Conservation (phyloP, 1,140 invertebrate genomes). For the Nomia melanderi region DNA sequence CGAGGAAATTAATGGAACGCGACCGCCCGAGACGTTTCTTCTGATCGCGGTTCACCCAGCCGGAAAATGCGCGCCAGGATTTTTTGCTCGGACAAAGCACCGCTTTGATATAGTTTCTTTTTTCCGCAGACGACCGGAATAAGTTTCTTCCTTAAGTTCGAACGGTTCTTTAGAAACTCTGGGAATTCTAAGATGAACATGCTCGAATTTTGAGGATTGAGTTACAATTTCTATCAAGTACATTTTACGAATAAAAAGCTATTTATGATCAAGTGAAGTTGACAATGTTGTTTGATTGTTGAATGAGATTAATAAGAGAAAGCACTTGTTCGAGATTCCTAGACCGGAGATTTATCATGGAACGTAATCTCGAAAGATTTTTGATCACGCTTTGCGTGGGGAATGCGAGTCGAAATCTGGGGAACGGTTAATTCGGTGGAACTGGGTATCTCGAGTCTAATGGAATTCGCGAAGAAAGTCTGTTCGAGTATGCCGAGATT, state of each 20-base stretch:
- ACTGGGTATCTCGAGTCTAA: neutral
- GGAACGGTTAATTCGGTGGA: neutral
- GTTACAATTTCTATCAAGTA: too few species aligned
- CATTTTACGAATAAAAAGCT: too few species aligned
- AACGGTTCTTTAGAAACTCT: too few species aligned
- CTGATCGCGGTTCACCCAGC: conserved; percentile 2
- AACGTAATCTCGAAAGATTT: neutral
- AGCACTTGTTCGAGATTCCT: too few species aligned
- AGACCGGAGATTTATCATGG: too few species aligned
- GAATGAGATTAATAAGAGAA: too few species aligned
- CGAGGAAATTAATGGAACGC: conserved; percentile 13
- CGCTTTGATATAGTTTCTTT: neutral
- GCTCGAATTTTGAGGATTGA: too few species aligned
- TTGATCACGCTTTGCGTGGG: neutral
- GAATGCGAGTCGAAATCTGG: conserved; percentile 32
- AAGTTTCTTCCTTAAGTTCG: too few species aligned
- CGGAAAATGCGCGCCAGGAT: neutral
- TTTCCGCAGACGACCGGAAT: too few species aligned
- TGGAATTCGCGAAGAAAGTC: conserved; percentile 21
- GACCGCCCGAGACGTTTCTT: conserved; percentile 5
- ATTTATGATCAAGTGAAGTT: too few species aligned
- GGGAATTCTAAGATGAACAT: too few species aligned
- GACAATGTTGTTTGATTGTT: too few species aligned
- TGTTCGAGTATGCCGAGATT: conserved; percentile 21
- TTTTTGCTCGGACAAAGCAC: neutral